phyloP scores from a whole-genome alignment of 2,113 vertebrate genomes.

The Brachyhypopomus occidentalis region DNA sequence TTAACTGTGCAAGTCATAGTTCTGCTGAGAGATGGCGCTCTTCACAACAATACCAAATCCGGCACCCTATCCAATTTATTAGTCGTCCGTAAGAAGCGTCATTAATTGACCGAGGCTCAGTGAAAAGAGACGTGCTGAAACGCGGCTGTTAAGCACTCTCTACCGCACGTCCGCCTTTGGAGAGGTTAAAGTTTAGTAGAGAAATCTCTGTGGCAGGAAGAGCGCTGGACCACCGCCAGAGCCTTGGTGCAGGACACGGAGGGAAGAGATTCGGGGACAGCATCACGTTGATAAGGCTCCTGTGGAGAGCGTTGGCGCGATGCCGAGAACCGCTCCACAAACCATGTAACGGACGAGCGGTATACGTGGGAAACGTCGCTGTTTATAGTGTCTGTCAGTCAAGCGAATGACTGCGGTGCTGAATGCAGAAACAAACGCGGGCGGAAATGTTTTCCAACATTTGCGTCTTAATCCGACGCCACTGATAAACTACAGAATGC shows the following conservation, averaged over 20 bases:
- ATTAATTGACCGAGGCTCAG: conserved; percentile 7
- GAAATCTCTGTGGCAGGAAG: not conserved
- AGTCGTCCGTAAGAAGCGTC: not conserved
- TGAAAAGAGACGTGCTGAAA: not conserved
- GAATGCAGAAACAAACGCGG: conserved; percentile 43
- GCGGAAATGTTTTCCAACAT: conserved; percentile 61
- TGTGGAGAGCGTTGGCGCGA: not conserved
- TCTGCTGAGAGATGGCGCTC: not conserved
- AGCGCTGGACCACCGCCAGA: conserved; percentile 39
- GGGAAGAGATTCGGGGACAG: conserved; percentile 49
- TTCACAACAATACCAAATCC: not conserved
- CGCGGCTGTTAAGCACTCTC: not conserved
- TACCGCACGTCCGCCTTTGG: not conserved
- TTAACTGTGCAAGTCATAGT: not conserved
- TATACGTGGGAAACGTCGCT: conserved; percentile 8
- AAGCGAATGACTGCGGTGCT: conserved; percentile 51
- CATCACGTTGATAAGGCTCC: conserved; percentile 39
- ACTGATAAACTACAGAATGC: conserved; percentile 61
- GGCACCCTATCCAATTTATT: not conserved
- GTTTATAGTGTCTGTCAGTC: conserved; percentile 41
- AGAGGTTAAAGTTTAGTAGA: not conserved
- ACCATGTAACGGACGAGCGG: conserved; percentile 11
- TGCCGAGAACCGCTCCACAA: conserved; percentile 24
- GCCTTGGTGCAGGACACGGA: conserved; percentile 48
- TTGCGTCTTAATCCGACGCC: conserved; percentile 57